Conservation (phyloP, 2,797 vertebrate genomes). For the Nannoperca obscura region DNA sequence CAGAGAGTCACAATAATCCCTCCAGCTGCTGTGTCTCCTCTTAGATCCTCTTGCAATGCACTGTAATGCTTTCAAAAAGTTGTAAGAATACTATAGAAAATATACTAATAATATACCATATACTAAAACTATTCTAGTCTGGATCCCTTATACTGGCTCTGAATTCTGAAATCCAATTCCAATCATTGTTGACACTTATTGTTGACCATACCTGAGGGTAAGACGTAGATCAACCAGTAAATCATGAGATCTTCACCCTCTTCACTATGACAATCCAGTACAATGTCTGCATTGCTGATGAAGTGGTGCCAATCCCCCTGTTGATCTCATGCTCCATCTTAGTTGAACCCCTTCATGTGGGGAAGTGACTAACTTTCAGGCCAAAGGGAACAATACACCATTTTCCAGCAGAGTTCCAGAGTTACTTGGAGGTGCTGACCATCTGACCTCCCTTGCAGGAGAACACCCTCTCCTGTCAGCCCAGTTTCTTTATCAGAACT, state of each 20-base stretch:
- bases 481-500: constrained; percentile 20
- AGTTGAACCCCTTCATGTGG: not conserved
- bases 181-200: not conserved
- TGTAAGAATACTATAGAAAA: not conserved
- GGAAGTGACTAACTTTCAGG: not conserved
- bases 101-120: not conserved
- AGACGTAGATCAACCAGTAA: not conserved
- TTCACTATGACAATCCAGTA: not conserved
- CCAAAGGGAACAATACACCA: not conserved
- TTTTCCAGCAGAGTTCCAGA: not conserved
- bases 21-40: not conserved
- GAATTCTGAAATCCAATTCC: not conserved
- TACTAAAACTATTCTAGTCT: not conserved
- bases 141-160: not conserved
- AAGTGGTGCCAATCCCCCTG: not conserved
- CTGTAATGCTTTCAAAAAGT: not conserved
- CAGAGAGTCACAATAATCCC: not conserved
- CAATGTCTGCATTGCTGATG: not conserved
- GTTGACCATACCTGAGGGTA: not conserved
- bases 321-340: not conserved
- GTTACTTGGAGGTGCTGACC: not conserved
- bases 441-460: not conserved
- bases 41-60: not conserved
- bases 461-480: not conserved
- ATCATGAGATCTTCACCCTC: not conserved